Evolutionary conservation across 2,113 vertebrate genomes (phyloP).

Genomic region (Lichenostomus cassidix): DNA sequence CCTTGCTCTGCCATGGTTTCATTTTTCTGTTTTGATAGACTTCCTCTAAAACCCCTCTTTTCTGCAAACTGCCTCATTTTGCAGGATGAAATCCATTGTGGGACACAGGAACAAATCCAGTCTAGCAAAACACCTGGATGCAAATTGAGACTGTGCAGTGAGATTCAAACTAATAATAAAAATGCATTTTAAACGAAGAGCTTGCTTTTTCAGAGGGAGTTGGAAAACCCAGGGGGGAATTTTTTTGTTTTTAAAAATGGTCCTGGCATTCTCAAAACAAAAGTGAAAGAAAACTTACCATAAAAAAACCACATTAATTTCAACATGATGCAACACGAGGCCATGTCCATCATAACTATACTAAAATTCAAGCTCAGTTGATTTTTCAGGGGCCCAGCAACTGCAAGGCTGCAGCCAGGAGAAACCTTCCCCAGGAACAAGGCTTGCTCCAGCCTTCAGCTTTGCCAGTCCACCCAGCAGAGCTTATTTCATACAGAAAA

Average conservation of each 20-base stretch:
- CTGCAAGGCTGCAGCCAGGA: neutral
- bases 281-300: neutral
- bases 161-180: neutral
- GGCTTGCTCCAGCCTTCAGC: neutral
- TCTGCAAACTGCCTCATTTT: neutral
- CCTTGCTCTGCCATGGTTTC: neutral
- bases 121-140: neutral
- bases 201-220: neutral
- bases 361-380: neutral
- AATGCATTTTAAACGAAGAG: neutral
- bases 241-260: neutral
- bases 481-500: neutral
- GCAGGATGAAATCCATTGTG: neutral
- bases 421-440: neutral
- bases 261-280: conserved; percentile 5
- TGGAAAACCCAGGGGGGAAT: neutral
- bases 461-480: neutral
- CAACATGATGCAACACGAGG: neutral
- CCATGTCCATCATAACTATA: neutral
- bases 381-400: neutral
- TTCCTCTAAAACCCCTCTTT: neutral
- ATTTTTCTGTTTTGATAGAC: neutral
- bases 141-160: neutral
- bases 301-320: neutral
- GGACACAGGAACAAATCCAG: neutral